These are phyloP conservation scores for Cyclargus thomasi DNA, from an alignment of 1,140 invertebrate genomes.

Conservation along the genomic window DNA sequence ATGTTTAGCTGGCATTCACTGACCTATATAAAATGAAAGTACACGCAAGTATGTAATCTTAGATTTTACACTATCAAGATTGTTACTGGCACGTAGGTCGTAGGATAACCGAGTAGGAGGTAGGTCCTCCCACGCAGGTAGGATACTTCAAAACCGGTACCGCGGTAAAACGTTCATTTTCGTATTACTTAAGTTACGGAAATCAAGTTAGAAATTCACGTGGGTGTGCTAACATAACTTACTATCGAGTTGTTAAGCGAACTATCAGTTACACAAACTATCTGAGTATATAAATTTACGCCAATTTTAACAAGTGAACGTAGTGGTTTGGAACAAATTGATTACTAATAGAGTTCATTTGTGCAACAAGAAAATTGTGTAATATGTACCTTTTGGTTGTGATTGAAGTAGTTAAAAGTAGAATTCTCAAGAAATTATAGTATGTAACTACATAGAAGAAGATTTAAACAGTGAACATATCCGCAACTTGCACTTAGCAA, in stretches of 20 bases:
- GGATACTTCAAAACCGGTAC: background rate
- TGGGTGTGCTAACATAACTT: background rate
- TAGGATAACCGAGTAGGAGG: background rate
- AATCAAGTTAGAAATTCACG: constrained; percentile 10
- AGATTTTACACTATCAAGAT: no score
- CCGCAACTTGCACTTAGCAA: no score
- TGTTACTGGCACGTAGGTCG: no score
- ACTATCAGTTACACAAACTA: background rate
- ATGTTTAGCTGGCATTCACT: no score
- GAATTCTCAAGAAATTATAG: no score
- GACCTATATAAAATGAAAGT: no score
- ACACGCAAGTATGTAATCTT: no score
- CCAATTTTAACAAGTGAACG: background rate
- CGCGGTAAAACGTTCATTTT: constrained; percentile 4
- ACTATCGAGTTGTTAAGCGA: background rate
- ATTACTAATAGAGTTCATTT: background rate
- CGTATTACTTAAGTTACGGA: constrained; percentile 1
- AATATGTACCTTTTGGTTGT: background rate
- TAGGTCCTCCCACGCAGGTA: constrained; percentile 3
- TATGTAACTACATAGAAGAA: no score
- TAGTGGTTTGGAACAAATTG: no score
- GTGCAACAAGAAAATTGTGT: background rate
- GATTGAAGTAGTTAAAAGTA: no score
- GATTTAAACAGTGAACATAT: no score
- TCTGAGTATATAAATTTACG: background rate